Evolutionary conservation across 2,797 vertebrate genomes (phyloP).

Genomic region (Halcyon leucocephala): DNA sequence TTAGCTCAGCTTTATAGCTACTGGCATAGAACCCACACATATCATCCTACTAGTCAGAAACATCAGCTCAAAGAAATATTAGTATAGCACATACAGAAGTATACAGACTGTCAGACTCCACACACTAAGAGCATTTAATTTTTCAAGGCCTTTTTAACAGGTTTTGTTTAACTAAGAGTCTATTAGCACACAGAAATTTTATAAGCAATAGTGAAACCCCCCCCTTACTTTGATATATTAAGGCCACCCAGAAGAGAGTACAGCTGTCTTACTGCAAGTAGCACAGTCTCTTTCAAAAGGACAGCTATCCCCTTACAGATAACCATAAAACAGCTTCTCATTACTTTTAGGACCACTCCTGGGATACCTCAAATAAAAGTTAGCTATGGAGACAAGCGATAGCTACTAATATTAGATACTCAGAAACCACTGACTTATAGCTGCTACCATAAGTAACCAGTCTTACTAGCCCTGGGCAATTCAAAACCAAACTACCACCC

Average conservation of each 20-base stretch:
- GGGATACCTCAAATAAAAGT: neutral
- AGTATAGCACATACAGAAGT: neutral
- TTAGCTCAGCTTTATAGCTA: neutral
- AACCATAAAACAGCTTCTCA: neutral
- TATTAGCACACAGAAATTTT: neutral
- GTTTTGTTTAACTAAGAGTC: neutral
- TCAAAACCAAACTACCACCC: neutral
- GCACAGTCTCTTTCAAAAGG: neutral
- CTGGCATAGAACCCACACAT: neutral
- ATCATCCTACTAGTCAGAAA: neutral
- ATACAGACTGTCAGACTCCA: neutral
- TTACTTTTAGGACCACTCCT: neutral
- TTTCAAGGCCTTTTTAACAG: neutral
- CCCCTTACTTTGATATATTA: neutral
- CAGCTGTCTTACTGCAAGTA: neutral
- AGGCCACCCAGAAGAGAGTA: neutral
- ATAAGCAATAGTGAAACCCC: neutral
- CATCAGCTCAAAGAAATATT: neutral
- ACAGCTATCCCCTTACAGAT: neutral
- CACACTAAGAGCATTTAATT: neutral
- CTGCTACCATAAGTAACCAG: neutral
- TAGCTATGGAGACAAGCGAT: neutral
- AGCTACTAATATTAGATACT: neutral
- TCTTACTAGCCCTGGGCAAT: accelerated
- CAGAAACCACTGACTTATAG: neutral